Base-by-base conservation (phyloP, 2,797 vertebrate species). In the Schizopygopsis malacanthus region DNA sequence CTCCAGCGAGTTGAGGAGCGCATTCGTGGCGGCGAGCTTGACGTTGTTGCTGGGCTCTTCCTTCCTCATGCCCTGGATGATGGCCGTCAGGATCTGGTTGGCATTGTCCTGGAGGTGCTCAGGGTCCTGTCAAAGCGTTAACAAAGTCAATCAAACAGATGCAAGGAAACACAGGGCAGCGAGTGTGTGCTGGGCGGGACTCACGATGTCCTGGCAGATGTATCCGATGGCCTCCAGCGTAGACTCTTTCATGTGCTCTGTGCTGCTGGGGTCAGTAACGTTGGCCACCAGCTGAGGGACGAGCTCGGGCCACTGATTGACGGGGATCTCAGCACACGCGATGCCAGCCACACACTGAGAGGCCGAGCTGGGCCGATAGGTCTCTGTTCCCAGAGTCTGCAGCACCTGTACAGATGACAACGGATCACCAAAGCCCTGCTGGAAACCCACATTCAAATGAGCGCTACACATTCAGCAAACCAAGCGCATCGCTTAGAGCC, bases 51-150 rank as follows among this genome's bases (percentile, higher is more conserved):
- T 99, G 65, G 98, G 97, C 91, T 99, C 98, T 91, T 99, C 98
- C 92, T 99, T 99, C 89, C 98, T 96, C 98, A 99, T 99, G 84
- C 98, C 98, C 94, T 99, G 98, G 93, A 99, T 99, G 90, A 99
- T 99, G 91, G 98, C 98, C 0, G 98, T 99, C 92, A 99, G 96
- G 93, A 99, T 99, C 93, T 99, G 97, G 92, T 99, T 99, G 90
- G 97, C 98, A 89, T 97, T 99, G 73, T 99, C 98, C 94, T 99
- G 98, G 87, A 99, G 97, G 89, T 99, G 98, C 91, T 99, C 98
- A 0, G 98, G 98, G 86, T 99, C 98, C 98, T 99, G 89, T 56
- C 86, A 73, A 56, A 81, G 18, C 63, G 20, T 76, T 65, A 1
- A 28, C 18, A 37, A n/a, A 13, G 41, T 2, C 13, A 4, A 1